A percentile compares a stretch with the other conserved stretches of the same genome.
These are phyloP conservation scores for Drosophila sturtevanti DNA, from an alignment of 1,140 invertebrate species.

Conservation along the genomic window DNA sequence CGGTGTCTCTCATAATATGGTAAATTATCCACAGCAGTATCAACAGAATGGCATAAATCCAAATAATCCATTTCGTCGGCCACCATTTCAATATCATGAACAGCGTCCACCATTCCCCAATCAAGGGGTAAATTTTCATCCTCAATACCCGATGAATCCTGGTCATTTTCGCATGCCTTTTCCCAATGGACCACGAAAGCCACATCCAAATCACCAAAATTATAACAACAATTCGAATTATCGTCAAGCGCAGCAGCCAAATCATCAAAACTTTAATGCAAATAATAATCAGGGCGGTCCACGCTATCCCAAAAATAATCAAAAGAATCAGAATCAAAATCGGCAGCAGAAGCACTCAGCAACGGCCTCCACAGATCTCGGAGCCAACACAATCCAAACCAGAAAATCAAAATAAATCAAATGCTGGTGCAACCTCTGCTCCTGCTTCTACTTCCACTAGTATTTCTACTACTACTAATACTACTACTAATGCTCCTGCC, in stretches of 20 bases:
- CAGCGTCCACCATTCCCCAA: neutral
- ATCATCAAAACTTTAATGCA: neutral
- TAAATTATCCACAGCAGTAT: constrained; percentile 13
- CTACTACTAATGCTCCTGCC: neutral
- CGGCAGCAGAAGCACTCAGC: neutral
- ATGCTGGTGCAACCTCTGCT: neutral
- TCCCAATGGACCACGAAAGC: neutral
- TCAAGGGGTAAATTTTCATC: neutral
- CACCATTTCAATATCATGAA: neutral
- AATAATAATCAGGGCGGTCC: neutral
- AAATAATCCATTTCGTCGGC: constrained; percentile 34
- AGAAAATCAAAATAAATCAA: neutral
- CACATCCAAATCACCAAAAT: neutral
- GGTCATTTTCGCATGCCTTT: neutral
- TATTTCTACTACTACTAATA: neutral
- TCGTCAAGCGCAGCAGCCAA: neutral
- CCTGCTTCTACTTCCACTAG: neutral
- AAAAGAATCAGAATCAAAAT: neutral
- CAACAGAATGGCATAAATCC: neutral
- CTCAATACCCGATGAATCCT: neutral
- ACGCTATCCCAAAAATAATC: too few species aligned
- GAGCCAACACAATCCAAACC: neutral
- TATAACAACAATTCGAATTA: too few species aligned
- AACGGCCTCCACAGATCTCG: neutral
- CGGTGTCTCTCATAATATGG: constrained; percentile 19